Evolutionary conservation across 2,113 vertebrate genomes (phyloP), one percentile per base, ranked within the genome.

Genomic region (Montifringilla adamsi): DNA sequence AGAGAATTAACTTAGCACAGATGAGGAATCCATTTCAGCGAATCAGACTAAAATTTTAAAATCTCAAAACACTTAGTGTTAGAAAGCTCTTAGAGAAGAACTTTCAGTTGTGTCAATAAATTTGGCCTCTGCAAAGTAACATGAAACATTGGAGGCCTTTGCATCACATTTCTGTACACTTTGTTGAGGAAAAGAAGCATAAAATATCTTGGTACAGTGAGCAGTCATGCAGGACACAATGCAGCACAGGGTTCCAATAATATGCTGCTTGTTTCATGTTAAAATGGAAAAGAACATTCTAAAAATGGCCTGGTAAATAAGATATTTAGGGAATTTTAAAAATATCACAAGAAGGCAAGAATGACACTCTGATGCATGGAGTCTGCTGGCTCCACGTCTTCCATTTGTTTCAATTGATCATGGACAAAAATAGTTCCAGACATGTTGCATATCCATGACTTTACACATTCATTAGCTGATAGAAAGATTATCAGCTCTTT

Each of bases 211-310:
- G 49, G 15, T 43, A 78, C 18, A 76, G 41, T 7, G 13, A 82
- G 28, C 14, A 62, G 56, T 72, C n/a, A 50, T 6, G 15, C 28
- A 73, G 56, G 52, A 84, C 1, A 16, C 41, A 56, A 70, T 15
- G 31, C 21, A 84, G 33, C 15, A 39, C 35, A 53, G 0, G 0
- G 37, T 43, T 88, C 44, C 24, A 67, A 49, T 37, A 90, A 93
- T 35, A 78, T 0, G 2, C 50, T 47, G 31, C 59, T 81, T 76
- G 15, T 81, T 91, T 72, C 23, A 56, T 24, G 16, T 64, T 63
- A 78, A 91, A 96, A 72, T 87, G 26, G 69, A 87, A 88, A 88
- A 86, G 44, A 84, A 91, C 43, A 53, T 77, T 91, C 87, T 74
- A 75, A 90, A 95, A 96, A 72, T 24, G 9, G 27, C 18, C 53